A percentile compares a stretch with the other conserved stretches of the same genome.
Evolutionary conservation across 2,888 invertebrate species (phyloP).

Genomic region (Drosophila pegasa): DNA sequence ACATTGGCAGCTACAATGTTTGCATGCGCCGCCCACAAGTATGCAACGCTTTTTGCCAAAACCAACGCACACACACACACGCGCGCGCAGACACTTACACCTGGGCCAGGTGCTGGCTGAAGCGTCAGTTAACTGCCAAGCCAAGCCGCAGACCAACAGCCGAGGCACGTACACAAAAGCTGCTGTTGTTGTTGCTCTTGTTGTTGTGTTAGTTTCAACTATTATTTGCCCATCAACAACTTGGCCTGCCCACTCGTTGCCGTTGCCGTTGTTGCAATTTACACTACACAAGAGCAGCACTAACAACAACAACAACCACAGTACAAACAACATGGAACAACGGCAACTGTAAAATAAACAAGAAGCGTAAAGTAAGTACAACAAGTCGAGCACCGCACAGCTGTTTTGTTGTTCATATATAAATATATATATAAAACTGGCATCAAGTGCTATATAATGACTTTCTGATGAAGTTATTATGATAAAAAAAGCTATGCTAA

Average conservation of each 20-base stretch:
- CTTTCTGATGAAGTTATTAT: constrained; percentile 41
- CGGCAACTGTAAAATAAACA: constrained; percentile 39
- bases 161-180: constrained; percentile 65
- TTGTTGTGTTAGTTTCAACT: constrained; percentile 67
- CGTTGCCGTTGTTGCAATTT: constrained; percentile 58
- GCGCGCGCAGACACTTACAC: constrained; percentile 36
- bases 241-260: constrained; percentile 65
- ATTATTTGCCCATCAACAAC: constrained; percentile 79
- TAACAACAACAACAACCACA: constrained; percentile 26
- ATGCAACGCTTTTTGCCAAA: constrained; percentile 56
- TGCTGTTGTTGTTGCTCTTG: constrained; percentile 19
- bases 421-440: constrained; percentile 9
- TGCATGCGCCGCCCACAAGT: constrained; percentile 48
- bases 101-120: constrained; percentile 42
- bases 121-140: constrained; percentile 49
- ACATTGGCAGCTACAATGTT: constrained; percentile 49
- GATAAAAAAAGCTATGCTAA: no score
- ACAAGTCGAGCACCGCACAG: constrained; percentile 35
- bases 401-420: constrained; percentile 40
- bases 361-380: constrained; percentile 36
- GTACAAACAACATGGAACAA: constrained; percentile 11
- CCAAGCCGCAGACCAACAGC: constrained; percentile 55
- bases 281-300: constrained; percentile 46
- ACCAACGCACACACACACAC: constrained; percentile 17
- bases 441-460: constrained; percentile 37